Percentiles rank a stretch among this genome's conserved stretches.
These are phyloP conservation scores for Fragum whitleyi DNA, from an alignment of 2,888 invertebrate genomes.

Conservation along the genomic window DNA sequence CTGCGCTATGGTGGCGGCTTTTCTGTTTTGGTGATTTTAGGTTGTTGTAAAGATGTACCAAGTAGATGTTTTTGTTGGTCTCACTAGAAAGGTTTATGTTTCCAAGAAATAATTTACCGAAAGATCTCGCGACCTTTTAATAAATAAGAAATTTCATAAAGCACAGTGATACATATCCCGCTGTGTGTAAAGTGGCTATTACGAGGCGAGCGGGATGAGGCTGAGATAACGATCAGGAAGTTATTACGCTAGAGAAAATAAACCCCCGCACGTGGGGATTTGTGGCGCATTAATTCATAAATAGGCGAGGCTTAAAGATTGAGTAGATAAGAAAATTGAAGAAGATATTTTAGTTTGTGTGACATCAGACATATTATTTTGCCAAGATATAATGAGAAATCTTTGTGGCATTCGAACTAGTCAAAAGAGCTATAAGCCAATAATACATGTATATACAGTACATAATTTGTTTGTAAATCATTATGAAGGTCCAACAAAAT, in stretches of 20 bases:
- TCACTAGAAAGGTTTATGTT: constrained; percentile 28
- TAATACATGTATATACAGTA: no score
- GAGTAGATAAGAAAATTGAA: background rate
- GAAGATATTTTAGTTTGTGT: background rate
- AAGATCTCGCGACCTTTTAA: constrained; percentile 58
- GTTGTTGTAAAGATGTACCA: background rate
- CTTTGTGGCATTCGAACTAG: no score
- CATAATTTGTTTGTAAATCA: no score
- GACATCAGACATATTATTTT: background rate
- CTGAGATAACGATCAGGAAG: constrained; percentile 60
- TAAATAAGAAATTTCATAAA: constrained; percentile 66
- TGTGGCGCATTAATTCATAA: constrained; percentile 27
- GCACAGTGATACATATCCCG: constrained; percentile 60
- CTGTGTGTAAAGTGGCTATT: constrained; percentile 67
- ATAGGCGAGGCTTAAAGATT: constrained; percentile 21
- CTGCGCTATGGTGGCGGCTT: no score
- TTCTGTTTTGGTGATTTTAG: no score
- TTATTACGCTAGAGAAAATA: constrained; percentile 68
- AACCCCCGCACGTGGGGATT: constrained; percentile 57
- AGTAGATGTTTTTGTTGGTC: background rate
- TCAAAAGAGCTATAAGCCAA: no score
- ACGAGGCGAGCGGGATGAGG: constrained; percentile 58
- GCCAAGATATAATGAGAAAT: no score
- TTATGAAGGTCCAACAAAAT: no score
- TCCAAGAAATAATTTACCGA: constrained; percentile 54